phyloP scores from a whole-genome alignment of 2,888 invertebrate genomes.

The Anaspis maculata region DNA sequence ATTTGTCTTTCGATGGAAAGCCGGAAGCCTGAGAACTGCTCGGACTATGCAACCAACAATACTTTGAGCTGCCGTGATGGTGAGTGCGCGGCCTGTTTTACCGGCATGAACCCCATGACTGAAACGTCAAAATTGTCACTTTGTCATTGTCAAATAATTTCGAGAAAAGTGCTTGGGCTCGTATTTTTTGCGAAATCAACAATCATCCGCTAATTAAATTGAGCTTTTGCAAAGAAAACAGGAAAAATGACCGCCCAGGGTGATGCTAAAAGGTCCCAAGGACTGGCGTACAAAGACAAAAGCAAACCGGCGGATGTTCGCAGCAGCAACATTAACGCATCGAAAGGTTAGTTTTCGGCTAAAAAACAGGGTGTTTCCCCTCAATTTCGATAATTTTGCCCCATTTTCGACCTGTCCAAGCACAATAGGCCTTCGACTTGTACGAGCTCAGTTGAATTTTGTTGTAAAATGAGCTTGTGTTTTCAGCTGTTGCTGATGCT shows the following conservation, averaged over 20 bases:
- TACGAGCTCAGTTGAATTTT: too few species aligned
- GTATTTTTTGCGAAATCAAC: not conserved
- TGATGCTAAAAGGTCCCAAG: constrained; percentile 41
- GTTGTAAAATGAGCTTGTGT: constrained; percentile 9
- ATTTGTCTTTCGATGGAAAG: too few species aligned
- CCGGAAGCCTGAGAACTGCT: too few species aligned
- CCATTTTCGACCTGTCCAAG: too few species aligned
- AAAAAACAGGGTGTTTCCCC: constrained; percentile 6
- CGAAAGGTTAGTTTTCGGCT: constrained; percentile 67
- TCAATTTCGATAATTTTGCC: too few species aligned
- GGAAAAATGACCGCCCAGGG: constrained; percentile 41
- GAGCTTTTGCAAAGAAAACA: not conserved
- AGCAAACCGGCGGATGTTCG: constrained; percentile 92
- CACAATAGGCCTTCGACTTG: too few species aligned
- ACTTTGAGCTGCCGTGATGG: too few species aligned
- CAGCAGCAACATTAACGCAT: constrained; percentile 92
- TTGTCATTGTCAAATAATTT: not conserved
- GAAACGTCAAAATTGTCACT: too few species aligned
- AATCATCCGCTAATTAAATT: not conserved
- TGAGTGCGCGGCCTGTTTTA: too few species aligned
- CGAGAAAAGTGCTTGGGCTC: not conserved
- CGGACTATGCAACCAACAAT: too few species aligned
- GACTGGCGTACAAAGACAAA: constrained; percentile 76
- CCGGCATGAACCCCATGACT: too few species aligned
- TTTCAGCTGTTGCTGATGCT: constrained; percentile 94